A percentile compares a stretch with the other conserved stretches of the same genome.
These are phyloP conservation scores for Archips xylosteana DNA, from an alignment of 2,888 invertebrate species.

Conservation along the genomic window DNA sequence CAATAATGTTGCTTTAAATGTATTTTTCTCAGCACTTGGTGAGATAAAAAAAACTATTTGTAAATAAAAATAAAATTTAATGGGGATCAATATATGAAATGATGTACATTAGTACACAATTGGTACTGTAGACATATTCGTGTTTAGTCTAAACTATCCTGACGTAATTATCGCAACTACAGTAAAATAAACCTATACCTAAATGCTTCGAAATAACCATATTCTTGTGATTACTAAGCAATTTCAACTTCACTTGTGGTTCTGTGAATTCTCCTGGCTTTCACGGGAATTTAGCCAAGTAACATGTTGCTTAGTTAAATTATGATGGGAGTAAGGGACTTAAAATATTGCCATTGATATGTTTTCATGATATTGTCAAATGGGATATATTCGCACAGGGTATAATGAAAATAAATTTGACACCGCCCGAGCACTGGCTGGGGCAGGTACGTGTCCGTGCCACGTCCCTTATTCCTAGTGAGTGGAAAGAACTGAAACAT, in stretches of 20 bases:
- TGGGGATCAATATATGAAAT: slow-evolving; percentile 84
- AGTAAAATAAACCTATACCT: slow-evolving; percentile 59
- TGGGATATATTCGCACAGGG: slow-evolving; percentile 81
- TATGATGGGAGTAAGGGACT: slow-evolving; percentile 80
- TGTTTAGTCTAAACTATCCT: slow-evolving; percentile 79
- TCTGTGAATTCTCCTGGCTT: slow-evolving; percentile 57
- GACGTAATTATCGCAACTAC: slow-evolving; percentile 64
- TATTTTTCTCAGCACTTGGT: slow-evolving; percentile 61
- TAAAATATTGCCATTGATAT: slow-evolving; percentile 75
- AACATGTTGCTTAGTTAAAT: slow-evolving; percentile 71
- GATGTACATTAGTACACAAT: slow-evolving; percentile 82
- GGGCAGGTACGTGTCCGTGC: slow-evolving; percentile 67
- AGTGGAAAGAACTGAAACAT: slow-evolving; percentile 79
- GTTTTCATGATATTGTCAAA: slow-evolving; percentile 76
- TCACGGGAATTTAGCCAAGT: slow-evolving; percentile 65
- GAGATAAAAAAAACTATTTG: slow-evolving; percentile 76
- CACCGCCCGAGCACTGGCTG: slow-evolving; percentile 59
- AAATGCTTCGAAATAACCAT: slow-evolving; percentile 61
- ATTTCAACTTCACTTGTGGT: slow-evolving; percentile 48
- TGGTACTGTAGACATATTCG: slow-evolving; percentile 82
- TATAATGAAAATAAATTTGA: slow-evolving; percentile 77
- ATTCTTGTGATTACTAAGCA: slow-evolving; percentile 65
- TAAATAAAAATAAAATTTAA: slow-evolving; percentile 83
- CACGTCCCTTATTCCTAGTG: slow-evolving; percentile 79
- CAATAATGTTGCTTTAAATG: slow-evolving; percentile 50